Evolutionary conservation across 1,140 invertebrate species (phyloP).

Genomic region (Centruroides sculpturatus): DNA sequence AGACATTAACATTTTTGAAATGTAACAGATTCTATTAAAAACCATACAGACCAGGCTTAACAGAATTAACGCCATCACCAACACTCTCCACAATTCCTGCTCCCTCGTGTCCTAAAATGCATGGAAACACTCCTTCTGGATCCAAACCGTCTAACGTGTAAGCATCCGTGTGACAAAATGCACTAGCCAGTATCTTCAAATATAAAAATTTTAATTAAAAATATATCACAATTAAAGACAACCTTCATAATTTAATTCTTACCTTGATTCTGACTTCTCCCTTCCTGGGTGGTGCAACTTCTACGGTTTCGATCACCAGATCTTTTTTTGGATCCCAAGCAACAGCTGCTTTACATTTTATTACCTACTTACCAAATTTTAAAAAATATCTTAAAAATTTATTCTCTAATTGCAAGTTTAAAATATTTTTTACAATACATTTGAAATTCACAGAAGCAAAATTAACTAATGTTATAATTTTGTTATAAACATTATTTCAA

Average conservation of each 20-base stretch:
- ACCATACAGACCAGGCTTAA: constrained; percentile 49
- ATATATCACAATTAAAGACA: not conserved
- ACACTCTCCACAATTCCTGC: constrained; percentile 91
- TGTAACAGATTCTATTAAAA: not conserved
- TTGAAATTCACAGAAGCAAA: too few relatives aligned
- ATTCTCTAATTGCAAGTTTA: too few relatives aligned
- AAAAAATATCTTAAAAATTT: not conserved
- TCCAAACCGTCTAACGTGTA: constrained; percentile 86
- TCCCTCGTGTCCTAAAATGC: constrained; percentile 86
- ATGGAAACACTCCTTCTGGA: constrained; percentile 86
- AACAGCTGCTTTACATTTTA: constrained; percentile 90
- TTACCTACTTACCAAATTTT: constrained; percentile 42
- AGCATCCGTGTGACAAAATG: constrained; percentile 95
- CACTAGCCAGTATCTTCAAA: constrained; percentile 57
- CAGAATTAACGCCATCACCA: constrained; percentile 78
- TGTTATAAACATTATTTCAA: too few relatives aligned
- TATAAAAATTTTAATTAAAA: not conserved
- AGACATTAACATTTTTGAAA: too few relatives aligned
- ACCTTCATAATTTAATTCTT: not conserved
- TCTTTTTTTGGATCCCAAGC: constrained; percentile 79
- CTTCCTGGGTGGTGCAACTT: constrained; percentile 86
- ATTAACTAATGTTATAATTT: too few relatives aligned
- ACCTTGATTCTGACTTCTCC: constrained; percentile 45
- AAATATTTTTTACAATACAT: too few relatives aligned
- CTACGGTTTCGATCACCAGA: constrained; percentile 71